Evolutionary conservation across 2,888 invertebrate species (phyloP).

Genomic region (Nebria salina): DNA sequence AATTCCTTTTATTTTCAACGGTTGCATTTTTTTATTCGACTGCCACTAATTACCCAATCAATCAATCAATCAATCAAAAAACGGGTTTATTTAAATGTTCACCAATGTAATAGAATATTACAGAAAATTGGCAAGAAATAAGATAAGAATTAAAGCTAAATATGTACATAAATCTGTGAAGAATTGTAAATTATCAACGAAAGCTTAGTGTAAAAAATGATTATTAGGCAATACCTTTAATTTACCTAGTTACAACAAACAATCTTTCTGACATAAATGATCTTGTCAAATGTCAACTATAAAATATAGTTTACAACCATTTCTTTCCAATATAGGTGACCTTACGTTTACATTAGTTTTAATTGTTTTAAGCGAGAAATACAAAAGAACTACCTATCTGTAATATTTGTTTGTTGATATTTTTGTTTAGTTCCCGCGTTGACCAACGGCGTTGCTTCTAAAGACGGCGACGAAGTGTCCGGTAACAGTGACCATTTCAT

Average conservation of each 20-base stretch:
- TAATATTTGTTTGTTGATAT: background rate
- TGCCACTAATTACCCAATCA: no score
- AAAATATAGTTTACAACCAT: background rate
- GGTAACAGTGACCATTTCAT: conserved; percentile 60
- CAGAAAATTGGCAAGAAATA: no score
- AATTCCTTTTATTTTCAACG: no score
- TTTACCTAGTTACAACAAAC: conserved; percentile 1
- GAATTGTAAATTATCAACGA: background rate
- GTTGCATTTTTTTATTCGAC: no score
- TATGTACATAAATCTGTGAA: background rate
- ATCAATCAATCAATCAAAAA: no score
- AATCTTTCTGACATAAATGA: background rate
- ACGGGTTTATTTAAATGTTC: no score
- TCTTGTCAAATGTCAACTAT: background rate
- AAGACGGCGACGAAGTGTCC: conserved; percentile 56
- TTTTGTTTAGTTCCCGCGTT: conserved; percentile 62
- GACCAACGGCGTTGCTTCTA: conserved; percentile 55
- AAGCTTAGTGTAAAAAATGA: background rate
- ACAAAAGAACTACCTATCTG: no score
- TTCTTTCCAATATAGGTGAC: background rate
- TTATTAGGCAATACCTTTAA: background rate
- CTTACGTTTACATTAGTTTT: background rate
- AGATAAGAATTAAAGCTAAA: background rate
- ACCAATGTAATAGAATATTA: no score
- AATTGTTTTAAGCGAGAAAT: no score